Base-by-base conservation (phyloP, 2,113 vertebrate genomes). In the Salvelinus fontinalis region DNA sequence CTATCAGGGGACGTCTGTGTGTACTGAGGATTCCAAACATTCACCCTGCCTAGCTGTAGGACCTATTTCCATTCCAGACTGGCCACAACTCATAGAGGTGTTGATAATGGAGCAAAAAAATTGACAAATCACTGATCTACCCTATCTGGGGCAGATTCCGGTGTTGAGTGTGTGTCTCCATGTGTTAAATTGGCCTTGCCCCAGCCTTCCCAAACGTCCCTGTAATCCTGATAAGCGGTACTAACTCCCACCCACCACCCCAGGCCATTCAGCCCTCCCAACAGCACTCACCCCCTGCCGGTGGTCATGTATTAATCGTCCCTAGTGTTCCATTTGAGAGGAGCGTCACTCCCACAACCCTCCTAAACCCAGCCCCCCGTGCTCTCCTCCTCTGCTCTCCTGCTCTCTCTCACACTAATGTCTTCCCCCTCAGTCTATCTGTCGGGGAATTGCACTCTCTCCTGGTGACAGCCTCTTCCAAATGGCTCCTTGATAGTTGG, bases 171-270 rank as follows among this genome's bases (percentile, higher is more conserved):
- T 85, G 84, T 79, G 64, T 72, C 70, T 44, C 80, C 76, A 74
- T 87, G 88, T 86, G 84, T 83, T 89, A 87, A 86, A 87, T 77
- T 84, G 76, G 77, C 67, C 72, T 74, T 48, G 31, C 62, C 67
- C 26, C 81, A 62, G 69, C 69, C 76, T 78, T 78, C 75, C 77
- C 77, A 60, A 82, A 54, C 64, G 70, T 82, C 78, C 78, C 85
- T 76, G 74, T 84, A 80, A 86, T 91, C 79, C 77, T 83, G 85
- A 90, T 89, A 85, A 90, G 84, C 69, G 73, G 79, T 79, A 82
- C 87, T 84, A 86, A 77, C 73, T 78, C 83, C 67, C 74, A 13
- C 57, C 51, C 0, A 12, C 66, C 64, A 20, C 71, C 59, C 31
- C 20, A 57, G 39, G 29, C 51, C 34, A 27, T 13, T 16, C 64